A percentile compares a stretch with the other conserved stretches of the same genome.
Conservation (phyloP, 2,888 invertebrate genomes). For the Aplocera efformata region DNA sequence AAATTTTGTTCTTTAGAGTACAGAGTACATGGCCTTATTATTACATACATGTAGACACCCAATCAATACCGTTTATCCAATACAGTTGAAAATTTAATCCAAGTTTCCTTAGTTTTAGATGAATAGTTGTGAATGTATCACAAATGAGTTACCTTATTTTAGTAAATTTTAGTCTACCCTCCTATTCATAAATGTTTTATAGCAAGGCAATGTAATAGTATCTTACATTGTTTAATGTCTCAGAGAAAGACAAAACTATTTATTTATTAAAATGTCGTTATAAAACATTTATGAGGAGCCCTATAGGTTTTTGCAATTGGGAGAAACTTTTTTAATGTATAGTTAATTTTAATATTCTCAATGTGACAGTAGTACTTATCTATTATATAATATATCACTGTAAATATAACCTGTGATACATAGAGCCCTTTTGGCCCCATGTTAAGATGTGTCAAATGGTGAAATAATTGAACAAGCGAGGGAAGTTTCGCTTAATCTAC, state of each 20-base stretch:
- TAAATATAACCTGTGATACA: slow-evolving; percentile 30
- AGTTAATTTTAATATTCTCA: slow-evolving; percentile 8
- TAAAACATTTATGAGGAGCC: too few relatives aligned
- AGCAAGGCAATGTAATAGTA: too few relatives aligned
- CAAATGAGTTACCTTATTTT: slow-evolving; percentile 27
- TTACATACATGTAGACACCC: too few relatives aligned
- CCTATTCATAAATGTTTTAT: neutral
- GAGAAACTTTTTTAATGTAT: slow-evolving; percentile 13
- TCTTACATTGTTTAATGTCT: too few relatives aligned
- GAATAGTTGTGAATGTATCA: slow-evolving; percentile 18
- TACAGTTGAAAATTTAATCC: too few relatives aligned
- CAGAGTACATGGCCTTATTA: too few relatives aligned
- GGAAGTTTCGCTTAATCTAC: too few relatives aligned
- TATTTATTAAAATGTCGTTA: too few relatives aligned
- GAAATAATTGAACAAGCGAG: too few relatives aligned
- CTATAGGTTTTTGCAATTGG: slow-evolving; percentile 12
- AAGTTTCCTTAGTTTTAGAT: slow-evolving; percentile 5
- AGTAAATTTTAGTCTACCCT: slow-evolving; percentile 13
- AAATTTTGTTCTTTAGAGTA: too few relatives aligned
- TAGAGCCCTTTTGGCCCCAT: slow-evolving; percentile 29
- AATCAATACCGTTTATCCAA: too few relatives aligned
- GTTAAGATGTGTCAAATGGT: slow-evolving; percentile 30
- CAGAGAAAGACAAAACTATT: neutral
- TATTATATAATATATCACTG: slow-evolving; percentile 14
- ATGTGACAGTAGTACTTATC: slow-evolving; percentile 29